Evolutionary conservation across 2,113 vertebrate species (phyloP).

Genomic region (Tyto alba): DNA sequence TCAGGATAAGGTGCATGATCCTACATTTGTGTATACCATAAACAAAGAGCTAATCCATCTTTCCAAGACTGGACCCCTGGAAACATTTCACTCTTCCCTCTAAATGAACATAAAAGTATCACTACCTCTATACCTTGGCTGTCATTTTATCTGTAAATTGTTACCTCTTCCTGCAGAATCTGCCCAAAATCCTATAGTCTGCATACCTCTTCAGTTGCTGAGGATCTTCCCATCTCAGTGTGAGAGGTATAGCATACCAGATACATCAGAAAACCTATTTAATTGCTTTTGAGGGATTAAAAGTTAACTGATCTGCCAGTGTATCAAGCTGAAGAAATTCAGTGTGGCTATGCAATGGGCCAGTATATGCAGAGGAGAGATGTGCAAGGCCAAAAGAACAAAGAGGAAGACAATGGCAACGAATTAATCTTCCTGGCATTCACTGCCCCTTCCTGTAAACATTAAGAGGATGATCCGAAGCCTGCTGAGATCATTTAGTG

Average conservation of each 20-base stretch:
- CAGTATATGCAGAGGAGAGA: not conserved
- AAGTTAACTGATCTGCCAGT: not conserved
- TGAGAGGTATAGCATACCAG: not conserved
- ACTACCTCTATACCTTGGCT: not conserved
- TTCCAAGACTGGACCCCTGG: not conserved
- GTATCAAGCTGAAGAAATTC: not conserved
- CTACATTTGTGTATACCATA: not conserved
- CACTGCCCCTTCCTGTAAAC: not conserved
- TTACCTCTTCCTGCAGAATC: not conserved
- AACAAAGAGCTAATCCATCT: not conserved
- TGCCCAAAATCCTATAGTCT: not conserved
- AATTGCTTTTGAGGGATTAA: not conserved
- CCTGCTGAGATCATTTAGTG: not conserved
- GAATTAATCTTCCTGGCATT: not conserved
- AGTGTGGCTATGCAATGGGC: not conserved
- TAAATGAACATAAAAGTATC: not conserved
- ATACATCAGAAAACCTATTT: not conserved
- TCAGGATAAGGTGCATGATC: not conserved
- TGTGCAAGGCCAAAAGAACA: not conserved
- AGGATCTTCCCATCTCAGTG: not conserved
- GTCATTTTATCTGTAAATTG: not conserved
- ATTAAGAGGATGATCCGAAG: not conserved
- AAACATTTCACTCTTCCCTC: not conserved
- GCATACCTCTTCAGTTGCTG: not conserved
- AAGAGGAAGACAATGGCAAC: accelerated